These are phyloP conservation scores for Luperina nickerlii DNA, from an alignment of 2,888 invertebrate genomes.

Conservation along the genomic window DNA sequence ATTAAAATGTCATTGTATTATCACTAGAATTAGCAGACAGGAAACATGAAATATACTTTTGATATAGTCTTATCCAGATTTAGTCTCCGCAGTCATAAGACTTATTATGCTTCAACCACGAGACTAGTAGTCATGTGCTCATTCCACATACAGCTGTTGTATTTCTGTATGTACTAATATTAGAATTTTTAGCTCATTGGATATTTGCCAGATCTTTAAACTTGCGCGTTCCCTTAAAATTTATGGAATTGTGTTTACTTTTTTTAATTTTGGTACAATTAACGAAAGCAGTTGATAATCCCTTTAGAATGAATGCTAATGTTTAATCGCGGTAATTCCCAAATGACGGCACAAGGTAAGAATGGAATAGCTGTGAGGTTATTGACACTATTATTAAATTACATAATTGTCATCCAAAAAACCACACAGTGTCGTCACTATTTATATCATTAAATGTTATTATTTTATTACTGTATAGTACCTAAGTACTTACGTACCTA, in stretches of 20 bases:
- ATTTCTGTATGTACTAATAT: slow-evolving; percentile 87
- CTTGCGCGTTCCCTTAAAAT: slow-evolving; percentile 80
- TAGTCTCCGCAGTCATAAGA: slow-evolving; percentile 67
- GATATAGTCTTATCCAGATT: slow-evolving; percentile 48
- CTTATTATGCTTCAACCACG: slow-evolving; percentile 68
- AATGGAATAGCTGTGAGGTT: slow-evolving; percentile 53
- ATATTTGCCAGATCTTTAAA: slow-evolving; percentile 81
- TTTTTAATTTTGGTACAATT: slow-evolving; percentile 55
- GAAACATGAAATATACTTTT: slow-evolving; percentile 19
- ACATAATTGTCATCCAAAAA: slow-evolving; percentile 55
- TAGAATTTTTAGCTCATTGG: slow-evolving; percentile 88
- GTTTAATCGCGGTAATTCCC: slow-evolving; percentile 12
- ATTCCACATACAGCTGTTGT: slow-evolving; percentile 82
- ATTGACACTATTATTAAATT: slow-evolving; percentile 55
- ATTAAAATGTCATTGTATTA: slow-evolving; percentile 29
- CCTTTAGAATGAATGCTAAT: slow-evolving; percentile 16
- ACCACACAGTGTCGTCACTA: slow-evolving; percentile 30
- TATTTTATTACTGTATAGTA: background rate
- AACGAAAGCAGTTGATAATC: slow-evolving; percentile 38
- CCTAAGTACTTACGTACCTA: background rate
- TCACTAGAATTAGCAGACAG: slow-evolving; percentile 20
- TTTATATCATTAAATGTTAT: slow-evolving; percentile 15
- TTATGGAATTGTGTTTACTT: slow-evolving; percentile 72
- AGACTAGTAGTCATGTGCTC: slow-evolving; percentile 85
- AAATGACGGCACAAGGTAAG: slow-evolving; percentile 23